Percentiles rank a stretch among this genome's conserved stretches.
Evolutionary conservation across 1,140 invertebrate species (phyloP).

Genomic region (Ceratina australensis): DNA sequence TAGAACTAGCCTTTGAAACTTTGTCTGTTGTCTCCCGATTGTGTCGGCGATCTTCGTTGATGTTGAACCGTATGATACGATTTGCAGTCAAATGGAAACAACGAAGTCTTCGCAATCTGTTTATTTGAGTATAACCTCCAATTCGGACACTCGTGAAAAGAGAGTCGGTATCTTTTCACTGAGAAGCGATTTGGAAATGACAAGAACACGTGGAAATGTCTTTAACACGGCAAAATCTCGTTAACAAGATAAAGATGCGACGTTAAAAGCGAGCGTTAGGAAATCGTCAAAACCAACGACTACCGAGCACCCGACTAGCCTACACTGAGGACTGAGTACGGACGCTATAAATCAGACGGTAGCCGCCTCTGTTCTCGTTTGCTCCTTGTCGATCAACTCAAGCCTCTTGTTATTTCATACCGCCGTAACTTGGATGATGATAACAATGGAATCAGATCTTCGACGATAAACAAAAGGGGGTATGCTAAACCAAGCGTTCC

Average conservation of each 20-base stretch:
- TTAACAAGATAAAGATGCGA: background rate
- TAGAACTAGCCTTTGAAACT: background rate
- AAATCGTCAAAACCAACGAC: slow-evolving; percentile 57
- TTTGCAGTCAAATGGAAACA: background rate
- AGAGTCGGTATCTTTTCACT: background rate
- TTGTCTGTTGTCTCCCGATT: background rate
- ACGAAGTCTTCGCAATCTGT: background rate
- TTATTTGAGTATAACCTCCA: slow-evolving; percentile 22
- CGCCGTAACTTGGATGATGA: slow-evolving; percentile 46
- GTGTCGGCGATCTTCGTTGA: background rate
- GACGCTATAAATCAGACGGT: slow-evolving; percentile 70
- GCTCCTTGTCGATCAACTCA: slow-evolving; percentile 61
- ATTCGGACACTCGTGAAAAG: background rate
- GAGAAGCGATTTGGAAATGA: background rate
- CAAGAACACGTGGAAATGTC: background rate
- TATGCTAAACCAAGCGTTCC: background rate
- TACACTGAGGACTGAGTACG: slow-evolving; percentile 80
- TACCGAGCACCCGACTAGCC: slow-evolving; percentile 77
- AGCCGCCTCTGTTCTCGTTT: slow-evolving; percentile 49
- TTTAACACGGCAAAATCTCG: background rate
- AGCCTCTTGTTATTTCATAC: slow-evolving; percentile 73
- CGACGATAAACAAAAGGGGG: background rate
- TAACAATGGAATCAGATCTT: slow-evolving; percentile 1
- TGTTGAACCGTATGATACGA: too few species aligned
- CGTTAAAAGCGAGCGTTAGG: background rate